A percentile compares a stretch with the other conserved stretches of the same genome.
Conservation (phyloP, 2,888 invertebrate species). For the Pherbina coryleti region DNA sequence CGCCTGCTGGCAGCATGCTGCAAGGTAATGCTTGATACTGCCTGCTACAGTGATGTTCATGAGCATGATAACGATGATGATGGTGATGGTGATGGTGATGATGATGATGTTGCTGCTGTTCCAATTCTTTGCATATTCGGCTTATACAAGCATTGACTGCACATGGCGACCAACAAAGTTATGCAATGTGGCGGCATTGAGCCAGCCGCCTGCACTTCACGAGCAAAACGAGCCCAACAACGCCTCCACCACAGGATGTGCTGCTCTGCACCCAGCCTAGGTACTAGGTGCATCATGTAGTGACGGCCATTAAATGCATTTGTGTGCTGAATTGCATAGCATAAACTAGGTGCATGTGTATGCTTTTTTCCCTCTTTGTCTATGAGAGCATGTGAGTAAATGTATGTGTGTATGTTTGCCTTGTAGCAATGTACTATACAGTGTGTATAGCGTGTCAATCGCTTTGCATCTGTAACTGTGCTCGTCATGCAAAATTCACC, state of each 20-base stretch:
- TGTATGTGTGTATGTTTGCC: background rate
- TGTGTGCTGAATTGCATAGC: background rate
- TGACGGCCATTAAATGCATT: conserved; percentile 10
- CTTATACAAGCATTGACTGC: background rate
- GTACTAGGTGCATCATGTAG: background rate
- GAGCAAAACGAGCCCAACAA: background rate
- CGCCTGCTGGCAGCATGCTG: background rate
- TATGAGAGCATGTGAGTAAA: too few relatives aligned
- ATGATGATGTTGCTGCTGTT: background rate
- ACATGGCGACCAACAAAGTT: background rate
- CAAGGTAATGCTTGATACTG: background rate
- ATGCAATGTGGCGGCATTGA: background rate
- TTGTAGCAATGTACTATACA: background rate
- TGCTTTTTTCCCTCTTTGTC: background rate
- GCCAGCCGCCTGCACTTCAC: background rate
- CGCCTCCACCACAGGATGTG: background rate
- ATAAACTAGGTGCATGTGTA: background rate
- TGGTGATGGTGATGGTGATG: background rate
- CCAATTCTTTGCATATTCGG: conserved; percentile 11
- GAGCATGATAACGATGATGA: background rate
- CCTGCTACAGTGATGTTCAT: background rate
- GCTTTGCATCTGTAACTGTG: background rate
- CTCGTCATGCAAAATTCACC: conserved; percentile 6
- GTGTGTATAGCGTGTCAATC: background rate
- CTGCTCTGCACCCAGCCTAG: background rate